Evolutionary conservation across 2,113 vertebrate species (phyloP).

Genomic region (Grus americana): DNA sequence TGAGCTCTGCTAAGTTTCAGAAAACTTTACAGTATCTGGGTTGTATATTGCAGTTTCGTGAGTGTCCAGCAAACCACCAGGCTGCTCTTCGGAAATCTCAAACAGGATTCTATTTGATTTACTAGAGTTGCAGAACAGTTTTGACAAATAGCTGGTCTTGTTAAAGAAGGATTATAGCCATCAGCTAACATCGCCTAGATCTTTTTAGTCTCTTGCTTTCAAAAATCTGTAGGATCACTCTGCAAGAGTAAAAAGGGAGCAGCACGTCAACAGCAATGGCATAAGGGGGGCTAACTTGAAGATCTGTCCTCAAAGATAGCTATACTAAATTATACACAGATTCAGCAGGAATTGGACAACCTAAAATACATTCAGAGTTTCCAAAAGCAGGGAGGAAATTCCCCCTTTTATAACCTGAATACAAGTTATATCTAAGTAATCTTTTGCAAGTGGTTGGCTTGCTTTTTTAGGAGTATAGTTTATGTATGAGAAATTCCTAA

Average conservation of each 20-base stretch:
- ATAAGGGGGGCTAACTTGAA: rapidly evolving
- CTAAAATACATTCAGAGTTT: background rate
- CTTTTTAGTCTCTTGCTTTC: background rate
- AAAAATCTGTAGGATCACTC: background rate
- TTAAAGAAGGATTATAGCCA: background rate
- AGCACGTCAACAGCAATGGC: background rate
- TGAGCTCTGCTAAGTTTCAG: background rate
- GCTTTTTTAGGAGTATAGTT: background rate
- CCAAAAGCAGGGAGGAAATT: background rate
- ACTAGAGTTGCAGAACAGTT: background rate
- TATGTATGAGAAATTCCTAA: background rate
- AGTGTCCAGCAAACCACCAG: background rate
- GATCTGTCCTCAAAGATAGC: background rate
- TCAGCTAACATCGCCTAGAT: background rate
- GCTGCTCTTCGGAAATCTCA: background rate
- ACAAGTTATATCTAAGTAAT: background rate
- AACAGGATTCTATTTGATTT: background rate
- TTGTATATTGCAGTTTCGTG: background rate
- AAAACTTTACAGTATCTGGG: background rate
- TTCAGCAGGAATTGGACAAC: background rate
- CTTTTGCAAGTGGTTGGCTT: background rate
- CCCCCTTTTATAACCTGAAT: background rate
- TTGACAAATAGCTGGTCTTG: background rate
- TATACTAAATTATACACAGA: background rate
- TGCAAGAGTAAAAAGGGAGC: background rate